Evolutionary conservation across 2,888 invertebrate genomes (phyloP), one percentile per base, ranked within the genome.

Genomic region (Sesamia inferens): DNA sequence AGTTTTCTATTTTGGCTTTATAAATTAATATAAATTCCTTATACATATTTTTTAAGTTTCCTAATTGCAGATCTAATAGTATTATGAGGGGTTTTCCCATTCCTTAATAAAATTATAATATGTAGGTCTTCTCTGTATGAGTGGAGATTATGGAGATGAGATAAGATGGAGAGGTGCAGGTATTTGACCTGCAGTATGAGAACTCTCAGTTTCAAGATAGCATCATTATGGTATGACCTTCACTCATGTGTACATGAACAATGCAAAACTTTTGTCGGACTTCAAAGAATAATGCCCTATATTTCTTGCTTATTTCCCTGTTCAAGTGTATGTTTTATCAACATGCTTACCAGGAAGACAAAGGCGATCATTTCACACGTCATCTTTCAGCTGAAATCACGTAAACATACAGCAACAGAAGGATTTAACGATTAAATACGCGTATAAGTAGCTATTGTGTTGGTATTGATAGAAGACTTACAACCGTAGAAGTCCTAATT

Each of bases 391-490:
- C 58, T 44, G 81, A 83, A 81, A 54, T 71, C 81, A 61, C 68
- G 68, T 59, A 42, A 22, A 57, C 70, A 66, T 71, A 6, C 39
- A 5, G 39, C 7, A 71, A 63, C 57, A 59, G 71, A 63, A 67
- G 66, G 68, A 59, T 75, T 79, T 71, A 69, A 68, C 80, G 76
- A 75, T 79, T 75, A 71, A 68, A 79, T 42, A 48, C 63, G 55
- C 61, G 16, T 71, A 24, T 51, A 83, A 83, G 59, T 74, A 68
- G 57, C 81, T 71, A 71, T 83, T 83, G 81, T 83, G 44, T 76
- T 75, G 47, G 65, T 69, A 64, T 64, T 61, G 57, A 62, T 61
- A 44, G 64, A 74, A 79, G 58, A 65, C 83, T 65, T 74, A 61
- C 54, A 67, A 80, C 39, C 7, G 54, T 44, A 64, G 61, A 39